Base-by-base conservation (phyloP, 2,113 vertebrate species). In the Oncorhynchus kisutch region DNA sequence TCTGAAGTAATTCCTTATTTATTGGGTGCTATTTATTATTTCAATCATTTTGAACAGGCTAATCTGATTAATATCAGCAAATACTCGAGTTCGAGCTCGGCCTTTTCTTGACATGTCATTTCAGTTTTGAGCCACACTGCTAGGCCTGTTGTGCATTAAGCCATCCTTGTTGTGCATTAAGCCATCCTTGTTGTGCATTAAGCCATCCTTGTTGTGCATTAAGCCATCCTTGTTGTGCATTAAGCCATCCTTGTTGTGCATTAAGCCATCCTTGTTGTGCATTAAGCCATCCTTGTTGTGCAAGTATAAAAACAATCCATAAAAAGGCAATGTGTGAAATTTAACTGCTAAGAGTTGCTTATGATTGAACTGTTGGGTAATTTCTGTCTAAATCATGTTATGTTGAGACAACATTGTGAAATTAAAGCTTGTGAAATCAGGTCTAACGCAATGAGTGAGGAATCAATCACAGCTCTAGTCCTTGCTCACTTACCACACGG, bases 401-500 rank as follows among this genome's bases (percentile, higher is more conserved):
- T 27, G 1, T 27, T 64, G 70, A 76, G n/a, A 22, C 34, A 69
- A 14, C n/a, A 60, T 48, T 72, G 25, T 72, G 70, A 72, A 71
- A 71, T 59, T 6, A 57, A 20, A 71, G 7, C 13, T 78, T 67
- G 67, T 59, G 20, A 74, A 64, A 71, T 65, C 18, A n/a, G 34
- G n/a, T n/a, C 31, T 39, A 54, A 54, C 18, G 22, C 59, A 62
- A 22, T 20, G 59, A 62, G 59, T 20, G 18, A 62, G n/a, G 54
- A 74, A 20, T 27, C 34, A 39, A 5, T 16, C 34, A 76, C 29
- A 57, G 51, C 18, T 68, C 29, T 12, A 7, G 6, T 60, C 14
- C 29, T 24, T 12, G 25, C 39, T 85, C 7, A 18, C 95, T 97
- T 91, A 99, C 98, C 95, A 87, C 97, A 99, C 0, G 96, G 95